Percentiles rank a stretch among this genome's conserved stretches.
Evolutionary conservation across 2,888 invertebrate species (phyloP).

Genomic region (Lasioglossum vierecki): DNA sequence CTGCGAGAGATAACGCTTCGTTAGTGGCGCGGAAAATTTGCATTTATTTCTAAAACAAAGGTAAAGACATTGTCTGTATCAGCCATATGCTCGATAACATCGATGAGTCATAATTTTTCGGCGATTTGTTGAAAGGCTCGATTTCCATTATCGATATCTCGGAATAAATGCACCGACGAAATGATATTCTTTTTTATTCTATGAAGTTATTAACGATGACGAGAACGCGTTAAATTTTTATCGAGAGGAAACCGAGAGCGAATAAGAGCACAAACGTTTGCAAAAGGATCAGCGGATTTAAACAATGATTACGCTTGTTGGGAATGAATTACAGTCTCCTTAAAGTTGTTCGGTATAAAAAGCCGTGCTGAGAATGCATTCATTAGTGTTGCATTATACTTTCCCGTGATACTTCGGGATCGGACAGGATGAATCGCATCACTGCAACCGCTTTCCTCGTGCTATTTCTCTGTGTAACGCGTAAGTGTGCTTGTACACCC

Average conservation of each 20-base stretch:
- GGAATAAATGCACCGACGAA: not conserved
- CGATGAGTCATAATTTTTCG: not conserved
- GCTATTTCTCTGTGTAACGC: not conserved
- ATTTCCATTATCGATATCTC: not conserved
- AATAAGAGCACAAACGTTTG: not conserved
- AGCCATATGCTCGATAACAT: not conserved
- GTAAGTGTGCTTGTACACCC: conserved; percentile 15
- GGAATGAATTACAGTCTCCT: not conserved
- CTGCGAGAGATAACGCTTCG: not conserved
- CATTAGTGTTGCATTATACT: not conserved
- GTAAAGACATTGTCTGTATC: not conserved
- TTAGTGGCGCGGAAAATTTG: not conserved
- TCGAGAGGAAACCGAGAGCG: not conserved
- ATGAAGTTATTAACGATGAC: not conserved
- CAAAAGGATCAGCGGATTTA: not conserved
- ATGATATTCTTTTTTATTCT: not conserved
- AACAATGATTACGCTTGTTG: conserved; percentile 10
- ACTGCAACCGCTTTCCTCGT: not conserved
- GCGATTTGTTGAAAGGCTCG: not conserved
- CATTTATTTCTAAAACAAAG: not conserved
- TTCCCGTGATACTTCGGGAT: not conserved
- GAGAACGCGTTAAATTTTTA: not conserved
- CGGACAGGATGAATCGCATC: not conserved
- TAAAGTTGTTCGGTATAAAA: conserved; percentile 22
- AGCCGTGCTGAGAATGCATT: not conserved